phyloP scores from a whole-genome alignment of 2,888 invertebrate species.

The Oligia latruncula region DNA sequence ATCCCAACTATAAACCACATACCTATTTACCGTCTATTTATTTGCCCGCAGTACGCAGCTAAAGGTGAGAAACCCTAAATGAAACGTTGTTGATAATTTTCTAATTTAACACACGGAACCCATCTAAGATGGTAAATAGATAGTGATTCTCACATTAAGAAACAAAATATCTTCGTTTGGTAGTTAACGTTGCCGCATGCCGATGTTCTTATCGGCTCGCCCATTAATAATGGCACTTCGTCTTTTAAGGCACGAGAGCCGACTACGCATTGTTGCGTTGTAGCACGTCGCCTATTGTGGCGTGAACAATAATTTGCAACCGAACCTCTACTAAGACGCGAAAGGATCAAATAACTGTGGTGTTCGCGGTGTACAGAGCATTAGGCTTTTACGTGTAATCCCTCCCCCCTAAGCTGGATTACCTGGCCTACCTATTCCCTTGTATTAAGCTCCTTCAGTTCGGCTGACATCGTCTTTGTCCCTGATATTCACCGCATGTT shows the following conservation, averaged over 20 bases:
- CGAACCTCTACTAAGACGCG: conserved; percentile 77
- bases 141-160: conserved; percentile 71
- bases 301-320: conserved; percentile 84
- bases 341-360: conserved; percentile 82
- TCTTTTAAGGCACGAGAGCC: conserved; percentile 76
- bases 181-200: conserved; percentile 72
- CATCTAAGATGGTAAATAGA: conserved; percentile 65
- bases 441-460: conserved; percentile 80
- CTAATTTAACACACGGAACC: conserved; percentile 59
- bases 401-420: conserved; percentile 85
- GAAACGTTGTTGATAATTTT: conserved; percentile 56
- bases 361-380: conserved; percentile 76
- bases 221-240: conserved; percentile 79
- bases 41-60: conserved; percentile 2
- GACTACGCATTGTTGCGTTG: conserved; percentile 77
- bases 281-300: conserved; percentile 78
- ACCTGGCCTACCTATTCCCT: conserved; percentile 82
- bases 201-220: conserved; percentile 73
- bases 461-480: conserved; percentile 80
- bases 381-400: conserved; percentile 86
- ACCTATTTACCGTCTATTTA: conserved; percentile 1
- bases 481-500: conserved; percentile 78
- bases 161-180: conserved; percentile 73
- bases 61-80: conserved; percentile 36
- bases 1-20: background rate